Evolutionary conservation across 2,113 vertebrate genomes (phyloP).

Genomic region (Cnemophilus loriae): DNA sequence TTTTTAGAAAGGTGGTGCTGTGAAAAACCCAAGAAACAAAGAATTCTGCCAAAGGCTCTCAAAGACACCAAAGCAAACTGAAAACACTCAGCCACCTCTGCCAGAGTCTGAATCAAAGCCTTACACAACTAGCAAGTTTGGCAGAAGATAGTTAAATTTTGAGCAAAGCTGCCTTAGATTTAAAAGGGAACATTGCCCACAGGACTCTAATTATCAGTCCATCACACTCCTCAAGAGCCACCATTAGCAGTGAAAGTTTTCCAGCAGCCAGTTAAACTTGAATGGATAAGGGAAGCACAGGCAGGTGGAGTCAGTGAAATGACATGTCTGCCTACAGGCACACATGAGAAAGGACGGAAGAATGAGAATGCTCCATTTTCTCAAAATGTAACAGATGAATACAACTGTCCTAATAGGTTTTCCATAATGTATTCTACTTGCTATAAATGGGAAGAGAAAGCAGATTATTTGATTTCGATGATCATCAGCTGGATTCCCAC

Average conservation of each 20-base stretch:
- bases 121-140: not conserved
- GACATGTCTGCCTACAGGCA: not conserved
- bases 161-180: not conserved
- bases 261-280: not conserved
- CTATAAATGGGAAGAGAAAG: not conserved
- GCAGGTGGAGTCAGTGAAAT: conserved; percentile 5
- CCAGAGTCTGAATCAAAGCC: not conserved
- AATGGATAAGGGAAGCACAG: not conserved
- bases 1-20: not conserved
- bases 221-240: conserved; percentile 2
- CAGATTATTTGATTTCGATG: not conserved
- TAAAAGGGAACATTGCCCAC: not conserved
- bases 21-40: not conserved
- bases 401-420: not conserved
- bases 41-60: not conserved
- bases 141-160: not conserved
- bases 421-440: not conserved
- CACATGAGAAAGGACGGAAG: not conserved
- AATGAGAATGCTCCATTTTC: not conserved
- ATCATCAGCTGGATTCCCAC: not conserved
- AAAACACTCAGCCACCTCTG: not conserved
- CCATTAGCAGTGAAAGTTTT: not conserved
- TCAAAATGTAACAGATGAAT: conserved; percentile 6
- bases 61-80: conserved; percentile 20
- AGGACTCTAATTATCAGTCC: not conserved